Evolutionary conservation across 2,797 vertebrate genomes (phyloP).

Genomic region (Acrossocheilus fasciatus): DNA sequence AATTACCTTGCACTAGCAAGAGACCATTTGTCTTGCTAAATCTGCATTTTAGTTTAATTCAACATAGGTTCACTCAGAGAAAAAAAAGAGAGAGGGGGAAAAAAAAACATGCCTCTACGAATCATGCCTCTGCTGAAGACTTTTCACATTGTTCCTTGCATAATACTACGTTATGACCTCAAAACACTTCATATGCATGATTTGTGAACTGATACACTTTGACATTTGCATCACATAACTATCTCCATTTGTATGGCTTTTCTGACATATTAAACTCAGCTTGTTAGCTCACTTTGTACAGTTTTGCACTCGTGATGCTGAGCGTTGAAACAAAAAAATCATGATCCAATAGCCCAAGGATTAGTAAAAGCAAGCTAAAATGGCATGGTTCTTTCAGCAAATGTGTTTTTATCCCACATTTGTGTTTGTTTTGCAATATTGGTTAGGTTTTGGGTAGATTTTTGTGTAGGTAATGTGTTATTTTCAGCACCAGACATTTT

Average conservation of each 20-base stretch:
- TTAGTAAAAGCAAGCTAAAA: not conserved
- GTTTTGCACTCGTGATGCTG: not conserved
- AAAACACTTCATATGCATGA: not conserved
- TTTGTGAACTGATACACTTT: not conserved
- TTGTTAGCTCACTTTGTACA: not conserved
- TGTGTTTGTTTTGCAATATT: not conserved
- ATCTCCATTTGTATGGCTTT: not conserved
- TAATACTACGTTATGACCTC: not conserved
- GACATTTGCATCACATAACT: not conserved
- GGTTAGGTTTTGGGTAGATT: not conserved
- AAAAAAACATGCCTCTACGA: not conserved
- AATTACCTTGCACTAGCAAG: not conserved
- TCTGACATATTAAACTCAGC: not conserved
- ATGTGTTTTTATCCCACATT: not conserved
- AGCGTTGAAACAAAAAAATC: not conserved
- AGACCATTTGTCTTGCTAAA: not conserved
- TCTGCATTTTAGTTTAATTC: not conserved
- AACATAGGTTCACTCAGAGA: not conserved
- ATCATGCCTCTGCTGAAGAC: not conserved
- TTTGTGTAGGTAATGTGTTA: not conserved
- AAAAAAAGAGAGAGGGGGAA: too few relatives aligned
- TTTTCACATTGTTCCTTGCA: not conserved
- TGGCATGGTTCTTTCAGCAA: not conserved
- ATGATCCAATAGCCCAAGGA: not conserved
- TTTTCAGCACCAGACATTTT: not conserved